phyloP scores from a whole-genome alignment of 2,888 invertebrate genomes.

The Parnassius orleans region DNA sequence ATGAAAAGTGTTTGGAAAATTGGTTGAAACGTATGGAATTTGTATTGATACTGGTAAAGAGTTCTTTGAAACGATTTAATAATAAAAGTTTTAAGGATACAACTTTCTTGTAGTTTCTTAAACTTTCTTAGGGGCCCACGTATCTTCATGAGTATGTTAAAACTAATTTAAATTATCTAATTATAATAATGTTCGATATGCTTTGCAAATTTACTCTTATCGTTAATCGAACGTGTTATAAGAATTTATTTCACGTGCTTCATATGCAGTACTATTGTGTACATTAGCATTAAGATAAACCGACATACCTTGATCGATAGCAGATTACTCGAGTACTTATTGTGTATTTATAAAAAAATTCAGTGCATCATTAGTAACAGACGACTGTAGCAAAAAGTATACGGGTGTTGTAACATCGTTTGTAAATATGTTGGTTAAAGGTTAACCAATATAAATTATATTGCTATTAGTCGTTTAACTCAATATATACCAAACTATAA shows the following conservation, averaged over 20 bases:
- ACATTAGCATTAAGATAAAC: slow-evolving; percentile 19
- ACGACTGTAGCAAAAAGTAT: slow-evolving; percentile 6
- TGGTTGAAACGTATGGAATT: too few species aligned
- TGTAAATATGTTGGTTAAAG: slow-evolving; percentile 7
- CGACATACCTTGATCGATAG: slow-evolving; percentile 17
- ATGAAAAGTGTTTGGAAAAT: too few species aligned
- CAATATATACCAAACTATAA: not conserved
- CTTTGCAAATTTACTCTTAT: slow-evolving; percentile 2
- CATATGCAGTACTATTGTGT: not conserved
- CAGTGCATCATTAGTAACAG: slow-evolving; percentile 10
- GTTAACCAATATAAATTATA: slow-evolving; percentile 4
- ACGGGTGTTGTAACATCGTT: slow-evolving; percentile 3
- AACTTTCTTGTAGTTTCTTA: too few species aligned
- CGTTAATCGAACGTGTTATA: slow-evolving; percentile 1
- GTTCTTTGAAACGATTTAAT: too few species aligned
- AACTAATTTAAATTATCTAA: not conserved
- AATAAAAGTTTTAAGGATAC: too few species aligned
- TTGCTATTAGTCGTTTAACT: not conserved
- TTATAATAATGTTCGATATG: not conserved
- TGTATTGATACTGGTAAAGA: too few species aligned
- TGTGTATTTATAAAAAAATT: slow-evolving; percentile 13
- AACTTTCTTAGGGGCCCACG: too few species aligned
- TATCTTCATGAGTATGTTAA: not conserved
- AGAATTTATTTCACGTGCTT: slow-evolving; percentile 6
- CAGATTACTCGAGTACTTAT: slow-evolving; percentile 12